Evolutionary conservation across 2,113 vertebrate genomes (phyloP).

Genomic region (Hymenochirus boettgeri): DNA sequence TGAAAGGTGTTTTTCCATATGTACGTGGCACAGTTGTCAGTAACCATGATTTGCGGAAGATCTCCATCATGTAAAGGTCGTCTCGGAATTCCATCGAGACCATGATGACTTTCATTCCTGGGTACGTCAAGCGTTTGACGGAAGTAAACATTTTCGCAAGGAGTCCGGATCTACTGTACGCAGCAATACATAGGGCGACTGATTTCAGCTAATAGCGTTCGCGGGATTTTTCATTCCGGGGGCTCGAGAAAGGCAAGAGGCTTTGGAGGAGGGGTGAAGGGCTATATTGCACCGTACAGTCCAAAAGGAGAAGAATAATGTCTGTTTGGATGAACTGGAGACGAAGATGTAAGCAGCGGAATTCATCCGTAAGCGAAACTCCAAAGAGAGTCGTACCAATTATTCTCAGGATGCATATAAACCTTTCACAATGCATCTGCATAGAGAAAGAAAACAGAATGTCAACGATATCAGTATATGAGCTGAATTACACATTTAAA

Average conservation of each 20-base stretch:
- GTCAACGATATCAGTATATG: too few species aligned
- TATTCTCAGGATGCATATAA: slow-evolving; percentile 90
- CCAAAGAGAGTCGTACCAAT: slow-evolving; percentile 93
- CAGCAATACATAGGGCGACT: slow-evolving; percentile 92
- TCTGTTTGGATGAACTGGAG: slow-evolving; percentile 92
- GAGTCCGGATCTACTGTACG: slow-evolving; percentile 93
- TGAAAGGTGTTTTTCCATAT: slow-evolving; percentile 95
- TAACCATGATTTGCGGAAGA: slow-evolving; percentile 92
- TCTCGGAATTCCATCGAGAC: slow-evolving; percentile 94
- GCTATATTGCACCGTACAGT: slow-evolving; percentile 94
- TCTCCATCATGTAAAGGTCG: slow-evolving; percentile 96
- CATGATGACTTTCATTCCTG: slow-evolving; percentile 97
- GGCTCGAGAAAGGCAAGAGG: slow-evolving; percentile 91
- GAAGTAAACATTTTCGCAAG: slow-evolving; percentile 94
- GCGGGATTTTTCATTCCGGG: slow-evolving; percentile 85
- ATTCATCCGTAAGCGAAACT: slow-evolving; percentile 89
- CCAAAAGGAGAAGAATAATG: slow-evolving; percentile 91
- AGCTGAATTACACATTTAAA: too few species aligned
- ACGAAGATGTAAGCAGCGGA: slow-evolving; percentile 94
- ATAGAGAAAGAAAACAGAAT: slow-evolving; percentile 42
- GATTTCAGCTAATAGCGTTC: slow-evolving; percentile 92
- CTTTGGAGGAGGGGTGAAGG: slow-evolving; percentile 94
- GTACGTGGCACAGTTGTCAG: slow-evolving; percentile 82
- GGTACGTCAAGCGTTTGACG: slow-evolving; percentile 92
- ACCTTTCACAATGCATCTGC: slow-evolving; percentile 93